Evolutionary conservation across 2,113 vertebrate species (phyloP).

Genomic region (Perca fluviatilis): DNA sequence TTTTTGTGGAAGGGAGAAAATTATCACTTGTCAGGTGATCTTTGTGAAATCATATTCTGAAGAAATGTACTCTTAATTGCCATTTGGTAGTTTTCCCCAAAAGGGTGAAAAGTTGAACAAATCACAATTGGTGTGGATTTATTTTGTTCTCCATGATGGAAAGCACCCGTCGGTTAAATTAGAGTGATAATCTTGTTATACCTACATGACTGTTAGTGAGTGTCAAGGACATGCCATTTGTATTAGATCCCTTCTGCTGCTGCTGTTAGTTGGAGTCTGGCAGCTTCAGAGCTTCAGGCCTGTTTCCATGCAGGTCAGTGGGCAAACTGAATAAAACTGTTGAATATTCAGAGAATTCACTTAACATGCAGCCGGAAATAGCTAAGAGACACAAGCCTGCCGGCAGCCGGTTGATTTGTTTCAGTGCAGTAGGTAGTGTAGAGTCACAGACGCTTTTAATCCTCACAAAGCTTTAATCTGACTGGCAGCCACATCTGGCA

Average conservation of each 20-base stretch:
- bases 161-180: not conserved
- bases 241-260: too few species aligned
- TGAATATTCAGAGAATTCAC: slow-evolving; percentile 11
- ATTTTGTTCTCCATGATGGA: not conserved
- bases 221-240: not conserved
- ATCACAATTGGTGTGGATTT: not conserved
- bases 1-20: too few species aligned
- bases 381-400: not conserved
- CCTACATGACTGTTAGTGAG: too few species aligned
- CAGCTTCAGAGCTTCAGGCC: not conserved
- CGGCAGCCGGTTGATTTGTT: not conserved
- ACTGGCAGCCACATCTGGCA: slow-evolving; percentile 50
- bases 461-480: slow-evolving; percentile 60
- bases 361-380: not conserved
- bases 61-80: not conserved
- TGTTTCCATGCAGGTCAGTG: slow-evolving; percentile 12
- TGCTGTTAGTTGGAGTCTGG: not conserved
- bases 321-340: slow-evolving; percentile 3
- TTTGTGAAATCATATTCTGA: not conserved
- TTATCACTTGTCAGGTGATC: not conserved
- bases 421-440: not conserved
- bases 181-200: not conserved
- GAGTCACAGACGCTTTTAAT: slow-evolving; percentile 49
- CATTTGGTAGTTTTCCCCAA: not conserved
- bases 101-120: not conserved